Evolutionary conservation across 2,888 invertebrate species (phyloP), one percentile per base, ranked within the genome.

Genomic region (Callyntrura guangdongensis): DNA sequence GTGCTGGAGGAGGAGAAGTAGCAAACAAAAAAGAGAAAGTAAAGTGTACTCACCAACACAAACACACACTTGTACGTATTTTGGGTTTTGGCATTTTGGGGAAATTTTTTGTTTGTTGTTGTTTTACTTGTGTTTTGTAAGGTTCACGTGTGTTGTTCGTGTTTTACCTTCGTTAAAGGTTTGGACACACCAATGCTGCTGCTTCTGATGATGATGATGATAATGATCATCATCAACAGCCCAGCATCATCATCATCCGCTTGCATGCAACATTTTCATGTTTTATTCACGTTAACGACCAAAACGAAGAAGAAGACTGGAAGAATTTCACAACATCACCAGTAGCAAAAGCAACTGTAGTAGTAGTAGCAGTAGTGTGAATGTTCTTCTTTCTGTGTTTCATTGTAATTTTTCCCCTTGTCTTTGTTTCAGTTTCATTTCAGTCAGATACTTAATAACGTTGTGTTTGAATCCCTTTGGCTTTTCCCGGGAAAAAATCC

Each of bases 181-280:
- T 27, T 8, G 25, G 49, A 61, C 9, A 67, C 9, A 67, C 9
- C 27, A 59, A 20, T 17, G n/a, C n/a, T 11, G 47, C 47, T 11
- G 47, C 5, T 47, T 5, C 6, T 20, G 64, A 27, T 27, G 64
- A 22, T 67, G 25, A 67, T 67, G 64, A 25, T 67, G 8, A 67
- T 67, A 8, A 25, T 25, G 22, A 67, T 25, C 6, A 67, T 25
- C 61, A 61, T 3, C 22, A 61, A n/a, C 56, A 59, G 56, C 22
- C 6, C 11, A 47, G 47, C 14, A 74, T 22, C 53, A 56, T 56
- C 59, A n/a, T 56, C 27, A 2, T n/a, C n/a, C n/a, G n/a, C n/a
- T n/a, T n/a, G 8, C 81, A 81, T 61, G n/a, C 81, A 61, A 20
- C 81, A 81, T 59, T 61, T 56, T 9, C 81, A 61, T 81, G 81